Percentiles rank a stretch among this genome's conserved stretches.
Evolutionary conservation across 2,888 invertebrate species (phyloP).

Genomic region (Tenthredo notha): DNA sequence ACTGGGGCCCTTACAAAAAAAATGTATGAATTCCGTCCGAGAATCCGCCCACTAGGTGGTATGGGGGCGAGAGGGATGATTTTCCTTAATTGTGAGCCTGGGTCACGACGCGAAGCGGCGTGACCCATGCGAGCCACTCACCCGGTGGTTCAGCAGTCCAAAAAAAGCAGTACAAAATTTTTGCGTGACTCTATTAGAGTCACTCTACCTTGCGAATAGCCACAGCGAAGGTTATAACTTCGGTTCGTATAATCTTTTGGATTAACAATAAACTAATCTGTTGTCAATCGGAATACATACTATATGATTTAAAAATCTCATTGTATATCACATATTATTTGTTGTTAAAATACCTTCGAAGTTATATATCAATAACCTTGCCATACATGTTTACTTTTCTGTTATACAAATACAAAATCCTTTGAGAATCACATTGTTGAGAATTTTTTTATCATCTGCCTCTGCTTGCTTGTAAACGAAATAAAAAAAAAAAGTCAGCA

Average conservation of each 20-base stretch:
- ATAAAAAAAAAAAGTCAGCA: background rate
- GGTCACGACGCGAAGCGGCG: no score
- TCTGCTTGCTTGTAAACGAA: background rate
- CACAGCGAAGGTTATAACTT: conserved; percentile 21
- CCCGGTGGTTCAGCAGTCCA: no score
- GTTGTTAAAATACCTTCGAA: background rate
- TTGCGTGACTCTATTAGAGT: no score
- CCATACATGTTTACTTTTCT: background rate
- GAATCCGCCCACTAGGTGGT: no score
- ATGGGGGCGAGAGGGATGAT: no score
- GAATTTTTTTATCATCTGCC: background rate
- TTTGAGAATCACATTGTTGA: background rate
- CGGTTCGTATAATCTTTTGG: background rate
- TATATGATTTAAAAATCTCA: background rate
- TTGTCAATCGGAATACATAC: background rate
- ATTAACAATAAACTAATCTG: background rate
- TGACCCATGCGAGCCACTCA: no score
- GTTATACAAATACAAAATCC: background rate
- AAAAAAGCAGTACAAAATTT: no score
- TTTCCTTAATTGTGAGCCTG: no score
- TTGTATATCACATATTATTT: background rate
- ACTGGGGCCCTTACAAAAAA: no score
- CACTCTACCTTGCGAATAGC: no score
- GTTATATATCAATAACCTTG: background rate
- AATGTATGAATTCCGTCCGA: no score